Conservation (phyloP, 2,113 vertebrate species). For the Bujurquina vittata region DNA sequence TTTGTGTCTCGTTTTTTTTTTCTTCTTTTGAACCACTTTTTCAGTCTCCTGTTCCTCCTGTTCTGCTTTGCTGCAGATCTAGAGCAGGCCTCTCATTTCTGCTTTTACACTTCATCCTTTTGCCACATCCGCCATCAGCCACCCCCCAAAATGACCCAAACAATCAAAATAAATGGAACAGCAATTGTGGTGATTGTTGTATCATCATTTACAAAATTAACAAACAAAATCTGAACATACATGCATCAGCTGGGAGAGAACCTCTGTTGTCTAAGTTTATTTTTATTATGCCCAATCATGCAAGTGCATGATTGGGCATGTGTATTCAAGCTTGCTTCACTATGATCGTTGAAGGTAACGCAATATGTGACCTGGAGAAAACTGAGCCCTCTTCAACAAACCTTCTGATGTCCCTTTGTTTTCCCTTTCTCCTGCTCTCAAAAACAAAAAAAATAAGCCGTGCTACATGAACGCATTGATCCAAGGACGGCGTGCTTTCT, state of each 20-base stretch:
- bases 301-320: neutral
- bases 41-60: constrained; percentile 6
- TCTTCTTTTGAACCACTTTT: constrained; percentile 3
- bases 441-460: constrained; percentile 13
- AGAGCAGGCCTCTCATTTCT: constrained; percentile 17
- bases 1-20: neutral
- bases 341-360: constrained; percentile 56
- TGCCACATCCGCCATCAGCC: neutral
- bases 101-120: neutral
- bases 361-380: constrained; percentile 55
- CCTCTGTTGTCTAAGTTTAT: neutral
- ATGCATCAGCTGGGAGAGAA: neutral
- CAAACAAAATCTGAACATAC: neutral
- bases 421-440: constrained; percentile 8
- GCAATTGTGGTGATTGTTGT: neutral
- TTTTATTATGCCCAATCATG: too few relatives aligned
- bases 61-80: constrained; percentile 56
- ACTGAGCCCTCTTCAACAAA: constrained; percentile 34
- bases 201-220: neutral
- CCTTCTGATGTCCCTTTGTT: constrained; percentile 32
- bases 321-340: neutral
- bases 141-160: neutral
- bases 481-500: constrained; percentile 11
- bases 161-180: neutral
- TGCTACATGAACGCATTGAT: neutral